Conservation (phyloP, 2,888 invertebrate species). For the Colostygia pectinataria region DNA sequence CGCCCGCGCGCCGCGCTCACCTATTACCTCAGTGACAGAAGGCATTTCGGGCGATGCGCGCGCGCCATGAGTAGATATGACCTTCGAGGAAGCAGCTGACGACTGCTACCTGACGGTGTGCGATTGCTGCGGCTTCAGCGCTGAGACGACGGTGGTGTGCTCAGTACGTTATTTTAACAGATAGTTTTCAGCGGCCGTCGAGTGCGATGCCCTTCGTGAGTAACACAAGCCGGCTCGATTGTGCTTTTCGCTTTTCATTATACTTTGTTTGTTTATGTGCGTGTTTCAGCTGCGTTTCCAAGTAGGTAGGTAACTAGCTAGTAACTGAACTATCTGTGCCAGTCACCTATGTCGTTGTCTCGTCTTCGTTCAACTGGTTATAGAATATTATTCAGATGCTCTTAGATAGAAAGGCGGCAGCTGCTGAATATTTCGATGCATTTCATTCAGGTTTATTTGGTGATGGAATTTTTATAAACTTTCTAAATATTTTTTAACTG, state of each 20-base stretch:
- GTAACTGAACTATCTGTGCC: neutral
- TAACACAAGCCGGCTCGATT: slow-evolving; percentile 60
- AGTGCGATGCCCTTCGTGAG: slow-evolving; percentile 77
- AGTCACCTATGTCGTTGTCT: no score
- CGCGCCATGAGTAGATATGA: slow-evolving; percentile 77
- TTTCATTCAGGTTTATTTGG: no score
- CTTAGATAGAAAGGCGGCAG: no score
- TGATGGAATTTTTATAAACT: no score
- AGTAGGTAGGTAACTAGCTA: no score
- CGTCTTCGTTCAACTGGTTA: no score
- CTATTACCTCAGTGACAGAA: slow-evolving; percentile 60
- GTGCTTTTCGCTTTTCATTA: slow-evolving; percentile 48
- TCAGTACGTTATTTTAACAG: slow-evolving; percentile 79
- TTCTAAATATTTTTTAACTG: no score
- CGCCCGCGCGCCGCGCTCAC: slow-evolving; percentile 22
- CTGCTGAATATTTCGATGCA: no score
- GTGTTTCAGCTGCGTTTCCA: neutral
- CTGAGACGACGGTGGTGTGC: slow-evolving; percentile 74
- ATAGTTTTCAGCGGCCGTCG: slow-evolving; percentile 70
- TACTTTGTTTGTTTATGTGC: slow-evolving; percentile 39
- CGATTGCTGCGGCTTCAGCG: slow-evolving; percentile 82
- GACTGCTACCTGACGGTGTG: slow-evolving; percentile 77
- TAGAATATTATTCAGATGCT: no score
- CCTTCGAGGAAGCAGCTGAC: slow-evolving; percentile 77
- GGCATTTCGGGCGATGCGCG: slow-evolving; percentile 72